phyloP scores from a whole-genome alignment of 92 coral and sea anemone species.

The Phenganax subtilis region DNA sequence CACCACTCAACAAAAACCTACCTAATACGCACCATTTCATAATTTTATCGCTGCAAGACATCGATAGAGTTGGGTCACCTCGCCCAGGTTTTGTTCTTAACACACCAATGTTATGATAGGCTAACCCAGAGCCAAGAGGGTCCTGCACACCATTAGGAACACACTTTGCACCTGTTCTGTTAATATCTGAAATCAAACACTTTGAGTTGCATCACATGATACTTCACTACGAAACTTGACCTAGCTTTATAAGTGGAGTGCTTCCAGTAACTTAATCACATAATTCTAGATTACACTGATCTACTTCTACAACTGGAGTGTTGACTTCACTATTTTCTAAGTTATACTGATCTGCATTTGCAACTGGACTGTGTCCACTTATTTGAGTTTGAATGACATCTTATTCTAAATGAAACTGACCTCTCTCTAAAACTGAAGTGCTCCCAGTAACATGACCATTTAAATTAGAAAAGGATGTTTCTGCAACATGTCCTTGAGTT shows the following conservation, averaged over 20 bases:
- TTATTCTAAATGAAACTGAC: too few relatives aligned
- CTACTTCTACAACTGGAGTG: too few relatives aligned
- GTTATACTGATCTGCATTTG: too few relatives aligned
- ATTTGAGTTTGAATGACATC: too few relatives aligned
- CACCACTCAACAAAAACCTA: not conserved
- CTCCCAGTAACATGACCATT: not conserved
- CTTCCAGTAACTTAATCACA: too few relatives aligned
- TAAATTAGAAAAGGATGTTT: not conserved
- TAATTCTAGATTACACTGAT: too few relatives aligned
- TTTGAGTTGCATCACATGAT: too few relatives aligned
- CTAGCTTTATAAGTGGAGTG: too few relatives aligned
- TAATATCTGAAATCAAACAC: constrained; percentile 36
- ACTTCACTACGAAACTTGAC: too few relatives aligned
- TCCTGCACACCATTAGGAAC: constrained; percentile 78
- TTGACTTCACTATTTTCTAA: too few relatives aligned
- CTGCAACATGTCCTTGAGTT: not conserved
- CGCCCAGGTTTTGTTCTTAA: constrained; percentile 96
- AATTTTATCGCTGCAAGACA: constrained; percentile 98
- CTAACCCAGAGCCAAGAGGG: constrained; percentile 59
- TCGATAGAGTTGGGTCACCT: constrained; percentile 90
- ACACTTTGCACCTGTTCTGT: constrained; percentile 98
- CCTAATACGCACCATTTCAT: constrained; percentile 85
- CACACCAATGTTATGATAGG: constrained; percentile 66
- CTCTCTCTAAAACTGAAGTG: not conserved
- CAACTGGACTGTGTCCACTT: too few relatives aligned